Base-by-base conservation (phyloP, 1,140 invertebrate genomes). In the Calliopsis andreniformis region DNA sequence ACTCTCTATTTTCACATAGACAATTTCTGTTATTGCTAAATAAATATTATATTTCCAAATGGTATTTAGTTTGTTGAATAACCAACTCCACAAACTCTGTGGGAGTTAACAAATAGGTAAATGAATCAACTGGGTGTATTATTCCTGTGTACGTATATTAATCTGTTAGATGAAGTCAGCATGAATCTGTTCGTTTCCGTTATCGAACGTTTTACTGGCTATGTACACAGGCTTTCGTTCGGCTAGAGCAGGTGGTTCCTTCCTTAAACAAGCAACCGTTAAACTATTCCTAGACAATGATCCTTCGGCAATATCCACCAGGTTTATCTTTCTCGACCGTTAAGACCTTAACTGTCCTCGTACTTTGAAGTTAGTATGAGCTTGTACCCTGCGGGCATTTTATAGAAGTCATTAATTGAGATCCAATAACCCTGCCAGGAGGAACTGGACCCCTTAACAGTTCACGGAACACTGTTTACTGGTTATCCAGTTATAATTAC, bases 351-450 rank as follows among this genome's bases (percentile, higher is more conserved):
- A 67, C 30, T 39, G 16, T 59, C 58, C 25, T 28, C 47, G 35
- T 28, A 66, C n/a, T 62, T 32, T 20, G 58, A n/a, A 43, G 45
- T 66, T 30, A 35, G 42, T 42, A 25, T 45, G 18, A 49, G 28
- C 53, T 47, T 18, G 30, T 20, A n/a, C 32, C 55, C 72, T 30
- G 7, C 61, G 20, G 42, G 72, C 49, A 42, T 76, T 79, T 70
- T 69, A 58, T 64, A 56, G 32, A 30, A 45, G 58, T 47, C 66
- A 79, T 79, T 79, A 79, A 79, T 76, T 67, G 78, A 58, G 77
- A 77, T 69, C 73, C 78, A 56, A 76, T 79, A 79, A 79, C 64
- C 76, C 62, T 42, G 42, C 67, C 62, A 68, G 43, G 42, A 23
- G 76, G 69, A 59, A 43, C 61, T 69, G 25, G 32, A 35, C 12